Conservation (phyloP, 2,888 invertebrate species). For the Seira musarum region DNA sequence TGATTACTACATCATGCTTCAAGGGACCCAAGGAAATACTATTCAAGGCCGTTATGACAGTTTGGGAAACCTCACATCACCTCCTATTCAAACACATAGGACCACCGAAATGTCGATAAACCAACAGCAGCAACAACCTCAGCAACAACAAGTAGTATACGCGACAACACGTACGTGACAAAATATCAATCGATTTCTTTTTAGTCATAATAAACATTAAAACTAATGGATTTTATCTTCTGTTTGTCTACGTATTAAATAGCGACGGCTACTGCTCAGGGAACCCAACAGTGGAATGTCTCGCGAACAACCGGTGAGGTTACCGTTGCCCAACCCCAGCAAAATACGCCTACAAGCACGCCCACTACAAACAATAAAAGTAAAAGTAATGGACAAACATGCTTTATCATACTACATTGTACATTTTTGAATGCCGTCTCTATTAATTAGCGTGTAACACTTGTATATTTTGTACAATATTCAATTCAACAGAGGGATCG, state of each 20-base stretch:
- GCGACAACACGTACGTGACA: slow-evolving; percentile 55
- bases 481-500: slow-evolving; percentile 42
- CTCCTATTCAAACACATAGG: slow-evolving; percentile 63
- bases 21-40: slow-evolving; percentile 63
- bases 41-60: slow-evolving; percentile 61
- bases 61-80: slow-evolving; percentile 61
- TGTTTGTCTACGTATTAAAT: not conserved
- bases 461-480: slow-evolving; percentile 6
- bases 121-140: slow-evolving; percentile 24
- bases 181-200: not conserved
- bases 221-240: too few species aligned
- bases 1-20: slow-evolving; percentile 67
- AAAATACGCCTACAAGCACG: slow-evolving; percentile 43
- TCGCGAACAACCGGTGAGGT: slow-evolving; percentile 50
- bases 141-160: slow-evolving; percentile 59
- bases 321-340: slow-evolving; percentile 58
- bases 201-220: slow-evolving; percentile 7
- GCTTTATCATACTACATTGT: not conserved
- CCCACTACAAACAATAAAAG: slow-evolving; percentile 58
- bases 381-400: slow-evolving; percentile 20
- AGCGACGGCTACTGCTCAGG: slow-evolving; percentile 51
- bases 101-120: slow-evolving; percentile 60
- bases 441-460: too few species aligned
- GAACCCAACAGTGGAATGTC: slow-evolving; percentile 60
- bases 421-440: too few species aligned